Evolutionary conservation across 2,888 invertebrate genomes (phyloP), one percentile per base, ranked within the genome.

Genomic region (Hydraecia micacea): DNA sequence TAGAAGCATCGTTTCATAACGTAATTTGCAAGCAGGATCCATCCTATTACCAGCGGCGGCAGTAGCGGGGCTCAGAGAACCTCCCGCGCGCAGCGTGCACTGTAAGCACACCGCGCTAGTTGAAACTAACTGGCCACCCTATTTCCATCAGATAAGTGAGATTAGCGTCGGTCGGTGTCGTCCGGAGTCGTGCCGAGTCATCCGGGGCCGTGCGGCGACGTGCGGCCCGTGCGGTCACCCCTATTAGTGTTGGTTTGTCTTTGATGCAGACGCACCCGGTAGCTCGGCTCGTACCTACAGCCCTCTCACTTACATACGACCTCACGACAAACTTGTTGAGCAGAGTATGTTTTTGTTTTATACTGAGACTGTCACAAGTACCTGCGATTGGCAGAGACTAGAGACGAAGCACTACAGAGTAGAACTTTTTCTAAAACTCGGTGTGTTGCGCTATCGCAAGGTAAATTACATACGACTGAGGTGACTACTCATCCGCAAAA

Each of bases 81-180:
- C 28, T 52, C 42, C 55, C 52, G 62, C 60, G 9, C 73, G 67
- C 58, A 65, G 60, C 32, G 55, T 60, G 60, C 32, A 60, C 15
- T 39, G 25, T 49, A 13, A 72, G 70, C 46, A 52, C 52, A 18
- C 21, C 25, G 4, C 28, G 25, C 58, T 58, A 58, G 65, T 73
- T 71, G 52, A 52, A 67, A 55, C 80, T 62, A 65, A 69, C 76
- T 68, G 71, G 73, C 77, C 63, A 67, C 52, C 49, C 63, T 62
- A 71, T 66, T 81, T 77, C 46, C 65, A 77, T 80, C 68, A 49
- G 76, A 69, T 80, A 72, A 69, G 76, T 84, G 63, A 62, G 65
- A 84, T 69, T 80, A 74, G 63, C 21, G 32, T n/a, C 21, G 52
- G 36, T 25, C 55, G 46, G 36, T 3, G 60, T 36, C 63, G 42